These are phyloP conservation scores for Dynastes maya DNA, from an alignment of 2,888 invertebrate species.

Conservation along the genomic window DNA sequence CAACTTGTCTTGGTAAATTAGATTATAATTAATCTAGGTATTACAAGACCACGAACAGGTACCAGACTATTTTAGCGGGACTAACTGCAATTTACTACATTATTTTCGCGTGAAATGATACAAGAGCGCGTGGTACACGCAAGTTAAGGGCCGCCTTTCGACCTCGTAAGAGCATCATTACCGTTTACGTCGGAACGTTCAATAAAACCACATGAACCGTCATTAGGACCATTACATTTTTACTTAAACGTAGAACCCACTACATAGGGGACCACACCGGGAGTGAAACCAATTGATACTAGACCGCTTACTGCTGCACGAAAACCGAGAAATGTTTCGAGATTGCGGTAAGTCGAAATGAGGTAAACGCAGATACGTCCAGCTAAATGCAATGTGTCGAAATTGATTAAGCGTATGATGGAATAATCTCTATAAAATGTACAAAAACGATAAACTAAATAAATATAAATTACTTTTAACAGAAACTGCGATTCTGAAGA, in stretches of 20 bases:
- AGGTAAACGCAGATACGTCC: too few relatives aligned
- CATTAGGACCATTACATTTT: slow-evolving; percentile 28
- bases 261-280: slow-evolving; percentile 15
- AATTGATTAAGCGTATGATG: too few relatives aligned
- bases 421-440: neutral
- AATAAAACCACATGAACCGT: slow-evolving; percentile 27
- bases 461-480: neutral
- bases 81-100: slow-evolving; percentile 15
- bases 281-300: slow-evolving; percentile 33
- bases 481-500: too few relatives aligned
- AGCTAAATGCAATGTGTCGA: too few relatives aligned
- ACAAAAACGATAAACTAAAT: neutral
- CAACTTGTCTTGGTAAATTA: neutral
- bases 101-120: slow-evolving; percentile 20
- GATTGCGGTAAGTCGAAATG: slow-evolving; percentile 10
- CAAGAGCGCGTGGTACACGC: slow-evolving; percentile 4
- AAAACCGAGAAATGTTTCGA: slow-evolving; percentile 17
- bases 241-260: neutral
- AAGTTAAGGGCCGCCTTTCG: slow-evolving; percentile 21
- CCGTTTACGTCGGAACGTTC: slow-evolving; percentile 29
- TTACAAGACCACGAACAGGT: neutral
- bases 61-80: neutral
- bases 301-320: slow-evolving; percentile 27
- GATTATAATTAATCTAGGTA: neutral
- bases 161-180: slow-evolving; percentile 32